phyloP scores from a whole-genome alignment of 2,797 vertebrate genomes.

The Trachurus trachurus region DNA sequence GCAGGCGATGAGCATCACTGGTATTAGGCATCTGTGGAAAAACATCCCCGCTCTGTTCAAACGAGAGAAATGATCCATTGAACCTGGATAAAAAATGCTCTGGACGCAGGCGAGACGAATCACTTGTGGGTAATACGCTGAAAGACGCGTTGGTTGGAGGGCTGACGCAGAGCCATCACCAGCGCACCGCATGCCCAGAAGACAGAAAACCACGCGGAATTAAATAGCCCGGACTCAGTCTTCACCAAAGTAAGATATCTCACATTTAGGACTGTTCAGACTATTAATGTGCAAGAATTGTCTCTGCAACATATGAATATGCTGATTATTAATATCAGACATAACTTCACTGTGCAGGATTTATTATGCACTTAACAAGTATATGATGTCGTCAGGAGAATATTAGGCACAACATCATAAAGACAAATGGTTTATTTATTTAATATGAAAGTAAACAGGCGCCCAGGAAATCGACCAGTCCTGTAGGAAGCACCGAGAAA shows the following conservation, averaged over 20 bases:
- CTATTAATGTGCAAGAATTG: background rate
- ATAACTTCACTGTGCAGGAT: conserved; percentile 23
- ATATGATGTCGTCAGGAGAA: conserved; percentile 8
- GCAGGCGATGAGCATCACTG: conserved; percentile 16
- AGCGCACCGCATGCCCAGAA: conserved; percentile 3
- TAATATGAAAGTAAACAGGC: conserved; percentile 66
- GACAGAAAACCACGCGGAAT: background rate
- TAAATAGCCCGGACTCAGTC: background rate
- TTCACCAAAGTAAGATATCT: no score
- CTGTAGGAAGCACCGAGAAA: conserved; percentile 20
- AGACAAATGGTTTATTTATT: conserved; percentile 31
- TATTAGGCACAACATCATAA: conserved; percentile 24
- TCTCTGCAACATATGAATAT: conserved; percentile 19
- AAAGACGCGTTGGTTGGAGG: conserved; percentile 30
- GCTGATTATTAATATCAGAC: conserved; percentile 26
- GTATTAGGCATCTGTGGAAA: conserved; percentile 9
- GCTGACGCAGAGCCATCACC: conserved; percentile 45
- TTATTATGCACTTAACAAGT: conserved; percentile 61
- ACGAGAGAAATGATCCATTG: background rate
- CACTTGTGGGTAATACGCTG: conserved; percentile 3
- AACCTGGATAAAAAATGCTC: background rate
- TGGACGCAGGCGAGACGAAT: conserved; percentile 19
- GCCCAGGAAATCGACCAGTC: conserved; percentile 63
- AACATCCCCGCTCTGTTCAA: conserved; percentile 40
- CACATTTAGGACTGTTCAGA: background rate